Evolutionary conservation across 2,113 vertebrate species (phyloP).

Genomic region (Clarias magur): DNA sequence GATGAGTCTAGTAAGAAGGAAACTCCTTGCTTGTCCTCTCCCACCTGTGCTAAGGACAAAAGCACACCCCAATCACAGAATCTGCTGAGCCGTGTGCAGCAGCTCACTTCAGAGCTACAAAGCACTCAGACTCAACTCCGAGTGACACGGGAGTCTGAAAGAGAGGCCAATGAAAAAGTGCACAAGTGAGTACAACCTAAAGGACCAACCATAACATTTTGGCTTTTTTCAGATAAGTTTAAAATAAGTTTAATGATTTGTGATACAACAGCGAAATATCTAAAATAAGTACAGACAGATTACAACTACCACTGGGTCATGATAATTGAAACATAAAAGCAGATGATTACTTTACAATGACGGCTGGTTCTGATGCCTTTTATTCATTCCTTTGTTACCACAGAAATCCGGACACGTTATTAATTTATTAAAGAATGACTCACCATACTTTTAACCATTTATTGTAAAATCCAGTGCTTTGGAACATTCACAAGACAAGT

Average conservation of each 20-base stretch:
- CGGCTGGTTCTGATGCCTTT: neutral
- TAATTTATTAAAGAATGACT: neutral
- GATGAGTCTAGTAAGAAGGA: slow-evolving; percentile 72
- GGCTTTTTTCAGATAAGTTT: neutral
- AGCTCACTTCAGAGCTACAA: slow-evolving; percentile 68
- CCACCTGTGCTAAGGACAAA: slow-evolving; percentile 54
- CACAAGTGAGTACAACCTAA: slow-evolving; percentile 76
- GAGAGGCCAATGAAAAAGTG: slow-evolving; percentile 75
- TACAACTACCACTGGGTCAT: neutral
- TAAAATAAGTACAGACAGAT: neutral
- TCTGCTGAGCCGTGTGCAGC: slow-evolving; percentile 73
- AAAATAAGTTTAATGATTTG: neutral
- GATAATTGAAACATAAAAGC: neutral
- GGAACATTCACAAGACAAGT: neutral
- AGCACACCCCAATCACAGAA: slow-evolving; percentile 69
- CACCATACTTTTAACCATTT: neutral
- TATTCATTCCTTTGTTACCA: neutral
- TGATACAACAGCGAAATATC: neutral
- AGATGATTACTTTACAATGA: neutral
- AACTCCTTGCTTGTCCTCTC: neutral
- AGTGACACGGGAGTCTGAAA: slow-evolving; percentile 66
- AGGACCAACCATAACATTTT: neutral
- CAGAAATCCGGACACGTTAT: neutral
- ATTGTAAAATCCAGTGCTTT: neutral
- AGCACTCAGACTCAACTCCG: slow-evolving; percentile 72